phyloP scores from a whole-genome alignment of 2,113 vertebrate species.

The Eleginops maclovinus region DNA sequence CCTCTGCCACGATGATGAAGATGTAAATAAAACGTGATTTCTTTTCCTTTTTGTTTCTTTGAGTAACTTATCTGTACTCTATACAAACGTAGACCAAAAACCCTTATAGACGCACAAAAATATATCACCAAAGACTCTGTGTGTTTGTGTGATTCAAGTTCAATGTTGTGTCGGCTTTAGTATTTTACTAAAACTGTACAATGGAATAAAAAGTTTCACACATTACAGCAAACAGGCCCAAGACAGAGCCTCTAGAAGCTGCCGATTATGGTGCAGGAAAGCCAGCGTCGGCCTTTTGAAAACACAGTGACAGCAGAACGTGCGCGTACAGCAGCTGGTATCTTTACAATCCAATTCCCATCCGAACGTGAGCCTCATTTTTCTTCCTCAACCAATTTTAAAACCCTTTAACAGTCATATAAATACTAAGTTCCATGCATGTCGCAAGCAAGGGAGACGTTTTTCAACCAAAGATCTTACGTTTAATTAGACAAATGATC shows the following conservation, averaged over 20 bases:
- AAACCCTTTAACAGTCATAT: neutral
- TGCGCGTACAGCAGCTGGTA: neutral
- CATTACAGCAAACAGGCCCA: neutral
- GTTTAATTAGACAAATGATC: constrained; percentile 1
- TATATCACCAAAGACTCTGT: neutral
- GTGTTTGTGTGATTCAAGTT: constrained; percentile 2
- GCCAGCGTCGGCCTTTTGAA: neutral
- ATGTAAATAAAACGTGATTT: neutral
- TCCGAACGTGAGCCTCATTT: neutral
- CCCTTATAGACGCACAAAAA: neutral
- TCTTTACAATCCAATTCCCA: neutral
- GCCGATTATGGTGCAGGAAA: neutral
- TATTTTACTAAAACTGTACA: neutral
- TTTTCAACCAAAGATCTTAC: neutral
- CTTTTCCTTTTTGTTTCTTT: too few species aligned
- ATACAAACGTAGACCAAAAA: neutral
- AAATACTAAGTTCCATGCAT: neutral
- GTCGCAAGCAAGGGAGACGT: neutral
- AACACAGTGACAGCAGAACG: neutral
- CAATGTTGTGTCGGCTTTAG: neutral
- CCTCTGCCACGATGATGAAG: too few species aligned
- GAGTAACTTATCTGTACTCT: neutral
- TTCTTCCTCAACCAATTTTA: neutral
- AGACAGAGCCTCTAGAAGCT: neutral
- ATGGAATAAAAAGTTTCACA: too few species aligned